Percentiles rank a stretch among this genome's conserved stretches.
phyloP scores from a whole-genome alignment of 2,797 vertebrate species.

The Microchirus variegatus region DNA sequence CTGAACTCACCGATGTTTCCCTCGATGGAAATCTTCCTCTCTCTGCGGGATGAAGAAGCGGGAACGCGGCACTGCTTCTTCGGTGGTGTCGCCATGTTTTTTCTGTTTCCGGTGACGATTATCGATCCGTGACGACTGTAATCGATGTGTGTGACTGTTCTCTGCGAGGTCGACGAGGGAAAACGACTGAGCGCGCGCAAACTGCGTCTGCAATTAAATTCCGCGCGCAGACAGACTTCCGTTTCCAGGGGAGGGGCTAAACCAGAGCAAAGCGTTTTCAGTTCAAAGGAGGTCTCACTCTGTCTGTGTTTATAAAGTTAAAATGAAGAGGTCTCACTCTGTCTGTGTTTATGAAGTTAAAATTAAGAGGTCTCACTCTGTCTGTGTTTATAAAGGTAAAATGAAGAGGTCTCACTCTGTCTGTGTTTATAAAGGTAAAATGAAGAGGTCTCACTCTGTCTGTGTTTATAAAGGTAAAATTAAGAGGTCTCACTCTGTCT shows the following conservation, averaged over 20 bases:
- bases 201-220: slow-evolving; percentile 5
- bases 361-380: too few species aligned
- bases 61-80: slow-evolving; percentile 24
- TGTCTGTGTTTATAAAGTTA: not conserved
- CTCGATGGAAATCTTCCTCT: slow-evolving; percentile 84
- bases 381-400: not conserved
- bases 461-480: too few species aligned
- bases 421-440: too few species aligned
- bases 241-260: slow-evolving; percentile 28
- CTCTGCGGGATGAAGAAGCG: slow-evolving; percentile 75
- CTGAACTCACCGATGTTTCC: slow-evolving; percentile 87
- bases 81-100: slow-evolving; percentile 61
- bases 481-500: too few species aligned
- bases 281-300: slow-evolving; percentile 32
- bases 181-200: not conserved
- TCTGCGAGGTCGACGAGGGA: not conserved
- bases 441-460: slow-evolving; percentile 70
- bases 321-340: slow-evolving; percentile 42
- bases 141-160: not conserved
- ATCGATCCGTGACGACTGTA: not conserved
- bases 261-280: rapidly evolving
- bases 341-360: too few species aligned
- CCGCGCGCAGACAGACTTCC: slow-evolving; percentile 4
- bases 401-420: slow-evolving; percentile 41
- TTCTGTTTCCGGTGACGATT: not conserved